A percentile compares a stretch with the other conserved stretches of the same genome.
phyloP scores from a whole-genome alignment of 1,140 invertebrate genomes.

The Nasonia longicornis region DNA sequence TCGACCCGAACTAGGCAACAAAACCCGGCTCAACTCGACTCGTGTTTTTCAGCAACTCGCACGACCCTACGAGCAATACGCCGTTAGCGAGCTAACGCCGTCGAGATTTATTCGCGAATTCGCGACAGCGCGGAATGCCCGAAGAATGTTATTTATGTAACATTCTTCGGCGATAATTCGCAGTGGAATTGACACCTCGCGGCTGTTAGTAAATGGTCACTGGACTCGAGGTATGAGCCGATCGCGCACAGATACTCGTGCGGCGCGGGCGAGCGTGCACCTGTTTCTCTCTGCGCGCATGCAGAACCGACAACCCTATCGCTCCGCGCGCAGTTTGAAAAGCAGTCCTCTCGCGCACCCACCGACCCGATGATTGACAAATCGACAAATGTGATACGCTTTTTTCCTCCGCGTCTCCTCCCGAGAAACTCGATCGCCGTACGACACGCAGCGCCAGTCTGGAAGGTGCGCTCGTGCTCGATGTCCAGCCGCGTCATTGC shows the following conservation, averaged over 20 bases:
- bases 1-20: no score
- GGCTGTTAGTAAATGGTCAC: background rate
- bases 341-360: background rate
- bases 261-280: background rate
- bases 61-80: no score
- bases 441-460: no score
- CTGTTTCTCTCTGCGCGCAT: background rate
- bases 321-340: background rate
- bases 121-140: background rate
- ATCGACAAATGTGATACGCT: background rate
- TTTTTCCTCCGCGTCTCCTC: background rate
- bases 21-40: no score
- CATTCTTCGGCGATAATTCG: constrained; percentile 7
- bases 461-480: no score
- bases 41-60: no score
- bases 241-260: background rate
- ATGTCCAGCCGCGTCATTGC: no score
- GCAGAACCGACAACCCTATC: background rate
- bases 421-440: background rate
- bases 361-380: background rate
- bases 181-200: constrained; percentile 9
- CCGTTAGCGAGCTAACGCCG: no score
- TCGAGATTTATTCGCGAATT: background rate
- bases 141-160: constrained; percentile 11
- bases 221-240: background rate